Percentiles rank a stretch among this genome's conserved stretches.
Conservation (phyloP, 2,113 vertebrate genomes). For the Xenopus tropicalis region DNA sequence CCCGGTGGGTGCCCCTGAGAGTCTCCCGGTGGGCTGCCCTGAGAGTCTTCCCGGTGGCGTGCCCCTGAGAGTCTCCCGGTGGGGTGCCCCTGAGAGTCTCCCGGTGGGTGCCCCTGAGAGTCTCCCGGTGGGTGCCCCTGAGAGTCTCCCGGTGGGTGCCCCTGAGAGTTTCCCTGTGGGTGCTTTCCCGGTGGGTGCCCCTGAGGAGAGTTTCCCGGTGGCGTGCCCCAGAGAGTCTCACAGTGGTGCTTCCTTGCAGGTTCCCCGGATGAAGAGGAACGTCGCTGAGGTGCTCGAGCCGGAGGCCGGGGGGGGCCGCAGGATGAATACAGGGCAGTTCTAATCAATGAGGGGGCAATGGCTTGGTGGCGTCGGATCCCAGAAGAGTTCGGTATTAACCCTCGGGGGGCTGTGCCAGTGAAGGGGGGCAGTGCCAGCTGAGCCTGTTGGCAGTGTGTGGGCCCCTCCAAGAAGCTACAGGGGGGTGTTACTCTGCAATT, state of each 20-base stretch:
- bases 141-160: too few relatives aligned
- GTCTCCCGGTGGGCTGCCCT: too few relatives aligned
- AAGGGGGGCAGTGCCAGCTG: constrained; percentile 17
- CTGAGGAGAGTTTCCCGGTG: too few relatives aligned
- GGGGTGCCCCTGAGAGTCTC: too few relatives aligned
- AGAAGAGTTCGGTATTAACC: background rate
- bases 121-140: too few relatives aligned
- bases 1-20: too few relatives aligned
- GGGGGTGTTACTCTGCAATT: constrained; percentile 22
- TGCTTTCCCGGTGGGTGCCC: too few relatives aligned
- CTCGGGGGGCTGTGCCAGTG: background rate
- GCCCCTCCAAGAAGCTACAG: background rate
- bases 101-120: too few relatives aligned
- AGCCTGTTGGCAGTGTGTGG: constrained; percentile 33
- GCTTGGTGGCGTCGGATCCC: background rate
- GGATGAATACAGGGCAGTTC: background rate
- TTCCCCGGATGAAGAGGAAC: constrained; percentile 16
- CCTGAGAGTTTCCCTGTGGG: too few relatives aligned
- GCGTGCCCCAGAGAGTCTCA: too few relatives aligned
- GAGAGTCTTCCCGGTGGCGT: too few relatives aligned
- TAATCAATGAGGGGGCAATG: background rate
- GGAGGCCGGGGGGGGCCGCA: constrained; percentile 11
- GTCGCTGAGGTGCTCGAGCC: background rate
- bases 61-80: too few relatives aligned
- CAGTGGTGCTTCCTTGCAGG: constrained; percentile 33